These are phyloP conservation scores for Rhea pennata DNA, from an alignment of 2,113 vertebrate genomes.

Conservation along the genomic window DNA sequence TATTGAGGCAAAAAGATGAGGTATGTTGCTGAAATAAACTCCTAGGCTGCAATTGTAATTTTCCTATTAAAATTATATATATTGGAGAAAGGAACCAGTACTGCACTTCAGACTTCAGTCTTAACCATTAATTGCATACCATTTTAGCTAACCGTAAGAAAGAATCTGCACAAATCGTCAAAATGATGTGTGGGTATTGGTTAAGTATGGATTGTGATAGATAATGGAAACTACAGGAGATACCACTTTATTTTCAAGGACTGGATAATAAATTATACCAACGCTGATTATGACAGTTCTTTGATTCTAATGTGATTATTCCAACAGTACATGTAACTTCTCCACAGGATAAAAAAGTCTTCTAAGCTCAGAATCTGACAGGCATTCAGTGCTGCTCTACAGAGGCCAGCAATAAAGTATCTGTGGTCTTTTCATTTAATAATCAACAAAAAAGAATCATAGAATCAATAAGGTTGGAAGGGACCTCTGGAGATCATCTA, in stretches of 20 bases:
- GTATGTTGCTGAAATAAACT: neutral
- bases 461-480: no score
- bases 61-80: rapidly evolving
- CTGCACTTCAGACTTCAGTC: rapidly evolving
- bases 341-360: no score
- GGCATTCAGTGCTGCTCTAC: no score
- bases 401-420: no score
- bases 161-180: rapidly evolving
- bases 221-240: rapidly evolving
- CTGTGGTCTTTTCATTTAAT: no score
- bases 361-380: no score
- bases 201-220: neutral
- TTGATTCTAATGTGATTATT: no score
- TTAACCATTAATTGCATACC: rapidly evolving
- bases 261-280: neutral
- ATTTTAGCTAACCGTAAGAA: rapidly evolving
- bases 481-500: no score
- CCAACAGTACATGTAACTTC: no score
- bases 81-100: rapidly evolving
- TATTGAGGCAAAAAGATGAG: neutral
- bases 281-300: no score
- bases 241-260: no score
- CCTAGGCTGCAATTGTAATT: neutral
- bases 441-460: neutral
- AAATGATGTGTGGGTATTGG: rapidly evolving